Evolutionary conservation across 2,113 vertebrate genomes (phyloP).

Genomic region (Agapornis roseicollis): DNA sequence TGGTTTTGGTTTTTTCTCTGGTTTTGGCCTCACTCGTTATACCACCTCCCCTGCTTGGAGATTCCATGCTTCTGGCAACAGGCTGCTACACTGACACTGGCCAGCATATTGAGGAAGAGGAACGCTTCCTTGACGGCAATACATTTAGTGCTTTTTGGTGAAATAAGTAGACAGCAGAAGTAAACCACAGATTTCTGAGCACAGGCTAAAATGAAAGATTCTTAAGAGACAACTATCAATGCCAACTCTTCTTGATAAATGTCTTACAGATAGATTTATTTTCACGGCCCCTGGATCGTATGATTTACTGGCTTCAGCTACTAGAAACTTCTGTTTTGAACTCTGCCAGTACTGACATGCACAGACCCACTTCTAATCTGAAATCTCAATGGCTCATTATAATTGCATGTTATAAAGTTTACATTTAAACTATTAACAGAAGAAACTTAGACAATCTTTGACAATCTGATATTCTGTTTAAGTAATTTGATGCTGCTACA

Average conservation of each 20-base stretch:
- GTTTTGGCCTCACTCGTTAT: background rate
- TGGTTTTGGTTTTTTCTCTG: background rate
- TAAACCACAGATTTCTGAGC: background rate
- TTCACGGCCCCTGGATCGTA: background rate
- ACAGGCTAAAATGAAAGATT: background rate
- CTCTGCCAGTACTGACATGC: conserved; percentile 16
- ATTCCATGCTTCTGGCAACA: background rate
- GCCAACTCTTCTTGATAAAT: background rate
- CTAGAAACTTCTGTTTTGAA: background rate
- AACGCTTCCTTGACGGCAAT: background rate
- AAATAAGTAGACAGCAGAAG: background rate
- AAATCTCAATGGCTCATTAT: conserved; percentile 37
- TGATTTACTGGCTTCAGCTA: background rate
- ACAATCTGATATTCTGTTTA: background rate
- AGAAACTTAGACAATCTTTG: background rate
- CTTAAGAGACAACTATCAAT: background rate
- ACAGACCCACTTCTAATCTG: conserved; percentile 32
- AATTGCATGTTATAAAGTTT: background rate
- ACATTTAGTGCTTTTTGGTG: background rate
- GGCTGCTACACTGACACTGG: background rate
- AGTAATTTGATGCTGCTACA: background rate
- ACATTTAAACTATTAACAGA: conserved; percentile 1
- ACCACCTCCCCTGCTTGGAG: background rate
- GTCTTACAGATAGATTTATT: background rate
- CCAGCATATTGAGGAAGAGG: rapidly evolving